Evolutionary conservation across 2,113 vertebrate genomes (phyloP), one percentile per base, ranked within the genome.

Genomic region (Syngnathus typhle): DNA sequence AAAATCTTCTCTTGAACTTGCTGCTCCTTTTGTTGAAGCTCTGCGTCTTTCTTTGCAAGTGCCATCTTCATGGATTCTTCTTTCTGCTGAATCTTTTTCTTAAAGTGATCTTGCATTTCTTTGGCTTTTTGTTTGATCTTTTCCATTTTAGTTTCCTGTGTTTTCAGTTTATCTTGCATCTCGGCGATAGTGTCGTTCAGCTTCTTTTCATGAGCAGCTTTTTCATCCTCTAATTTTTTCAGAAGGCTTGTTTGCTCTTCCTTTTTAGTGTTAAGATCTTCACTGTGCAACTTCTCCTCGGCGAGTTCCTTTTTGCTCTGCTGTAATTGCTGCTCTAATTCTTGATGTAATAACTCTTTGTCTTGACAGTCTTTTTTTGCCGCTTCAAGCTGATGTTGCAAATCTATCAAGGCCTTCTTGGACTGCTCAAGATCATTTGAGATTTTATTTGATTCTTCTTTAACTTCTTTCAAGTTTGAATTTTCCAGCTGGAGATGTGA

Each of bases 21-120:
- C 0, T 92, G 89, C 70, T 98, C 95, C 74, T 95, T 98, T 84
- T 93, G 82, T 72, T 85, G 90, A 55, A 98, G 88, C 72, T 95
- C 95, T 32, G 89, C 68, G 27, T 92, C 90, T 55, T 92, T 95
- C 68, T 93, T 95, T 69, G 93, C 91, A 59, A 97, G 87, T 51
- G 96, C 94, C 62, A 88, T 90, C 83, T 93, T 95, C 21, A 93
- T 85, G 68, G 90, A 94, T 69, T 92, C 92, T 81, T 98, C 95
- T 67, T 92, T 93, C 62, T 96, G 93, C 54, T 92, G 87, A 60
- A 97, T 85, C 82, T 93, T 94, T 73, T 93, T 95, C 88, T 94
- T 95, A 32, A 92, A 92, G 18, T 77, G 88, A 72, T 96, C 95
- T 19, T 96, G 93, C 83, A 94, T 92, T 67, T 97, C 94, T 89